Evolutionary conservation across 2,797 vertebrate genomes (phyloP).

Genomic region (Pangasius krempfi): DNA sequence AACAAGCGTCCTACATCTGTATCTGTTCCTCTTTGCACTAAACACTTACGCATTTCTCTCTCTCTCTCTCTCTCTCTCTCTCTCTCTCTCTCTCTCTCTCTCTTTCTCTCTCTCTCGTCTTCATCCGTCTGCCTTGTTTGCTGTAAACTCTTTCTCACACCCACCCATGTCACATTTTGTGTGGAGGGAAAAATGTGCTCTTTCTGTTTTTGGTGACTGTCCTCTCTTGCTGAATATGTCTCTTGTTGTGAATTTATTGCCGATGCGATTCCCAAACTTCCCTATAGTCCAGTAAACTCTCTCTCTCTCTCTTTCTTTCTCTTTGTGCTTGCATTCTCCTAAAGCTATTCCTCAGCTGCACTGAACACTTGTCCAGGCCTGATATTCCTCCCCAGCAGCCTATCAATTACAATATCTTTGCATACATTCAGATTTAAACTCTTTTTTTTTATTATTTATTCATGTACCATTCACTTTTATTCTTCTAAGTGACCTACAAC

Average conservation of each 20-base stretch:
- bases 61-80: background rate
- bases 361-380: background rate
- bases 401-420: background rate
- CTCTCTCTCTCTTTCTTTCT: constrained; percentile 1
- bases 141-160: constrained; percentile 26
- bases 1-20: constrained; percentile 78
- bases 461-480: background rate
- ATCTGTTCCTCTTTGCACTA: constrained; percentile 57
- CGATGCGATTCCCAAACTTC: constrained; percentile 9
- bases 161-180: constrained; percentile 39
- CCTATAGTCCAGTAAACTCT: constrained; percentile 6
- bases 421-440: background rate
- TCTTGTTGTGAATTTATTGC: constrained; percentile 15
- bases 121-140: background rate
- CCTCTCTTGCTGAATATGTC: constrained; percentile 28
- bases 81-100: background rate
- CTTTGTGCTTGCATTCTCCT: constrained; percentile 14
- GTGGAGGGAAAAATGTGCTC: constrained; percentile 30
- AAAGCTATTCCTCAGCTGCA: constrained; percentile 7
- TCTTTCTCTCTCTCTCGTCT: background rate
- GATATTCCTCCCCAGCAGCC: background rate
- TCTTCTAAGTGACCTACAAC: background rate
- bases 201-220: constrained; percentile 16
- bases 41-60: constrained; percentile 16
- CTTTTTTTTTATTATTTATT: background rate